These are phyloP conservation scores for Drosophila seclusa DNA, from an alignment of 2,888 invertebrate genomes.

Conservation along the genomic window DNA sequence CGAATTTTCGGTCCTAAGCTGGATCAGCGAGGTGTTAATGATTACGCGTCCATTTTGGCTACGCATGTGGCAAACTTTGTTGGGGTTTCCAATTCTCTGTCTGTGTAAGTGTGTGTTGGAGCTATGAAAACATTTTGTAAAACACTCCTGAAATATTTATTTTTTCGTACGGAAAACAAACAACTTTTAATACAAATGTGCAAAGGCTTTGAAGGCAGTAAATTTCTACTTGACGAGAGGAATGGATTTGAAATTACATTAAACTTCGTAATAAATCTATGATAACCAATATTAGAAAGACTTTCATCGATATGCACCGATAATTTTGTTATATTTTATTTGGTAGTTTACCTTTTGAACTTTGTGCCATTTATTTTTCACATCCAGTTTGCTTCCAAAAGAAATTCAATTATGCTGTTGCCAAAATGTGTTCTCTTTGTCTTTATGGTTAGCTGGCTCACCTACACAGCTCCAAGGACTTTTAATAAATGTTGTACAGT, in stretches of 20 bases:
- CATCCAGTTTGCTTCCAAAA: neutral
- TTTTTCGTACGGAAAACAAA: conserved; percentile 31
- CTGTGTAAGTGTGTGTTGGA: neutral
- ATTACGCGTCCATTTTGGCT: conserved; percentile 40
- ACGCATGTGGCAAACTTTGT: conserved; percentile 16
- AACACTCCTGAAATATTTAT: conserved; percentile 31
- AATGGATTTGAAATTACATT: neutral
- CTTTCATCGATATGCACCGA: no score
- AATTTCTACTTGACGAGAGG: neutral
- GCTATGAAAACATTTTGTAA: conserved; percentile 26
- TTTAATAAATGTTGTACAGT: conserved; percentile 20
- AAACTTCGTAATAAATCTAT: neutral
- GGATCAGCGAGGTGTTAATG: conserved; percentile 69
- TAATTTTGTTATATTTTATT: neutral
- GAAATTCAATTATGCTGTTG: conserved; percentile 16
- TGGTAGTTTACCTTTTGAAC: neutral
- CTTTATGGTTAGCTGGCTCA: neutral
- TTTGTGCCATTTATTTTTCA: neutral
- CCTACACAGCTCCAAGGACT: neutral
- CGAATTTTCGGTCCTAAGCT: conserved; percentile 29
- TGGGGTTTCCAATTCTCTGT: neutral
- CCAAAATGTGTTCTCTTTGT: conserved; percentile 10
- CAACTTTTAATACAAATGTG: conserved; percentile 1
- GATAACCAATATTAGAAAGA: neutral
- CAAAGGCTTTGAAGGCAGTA: neutral